These are phyloP conservation scores for Drosophila basisetae DNA, from an alignment of 2,888 invertebrate species.

Conservation along the genomic window DNA sequence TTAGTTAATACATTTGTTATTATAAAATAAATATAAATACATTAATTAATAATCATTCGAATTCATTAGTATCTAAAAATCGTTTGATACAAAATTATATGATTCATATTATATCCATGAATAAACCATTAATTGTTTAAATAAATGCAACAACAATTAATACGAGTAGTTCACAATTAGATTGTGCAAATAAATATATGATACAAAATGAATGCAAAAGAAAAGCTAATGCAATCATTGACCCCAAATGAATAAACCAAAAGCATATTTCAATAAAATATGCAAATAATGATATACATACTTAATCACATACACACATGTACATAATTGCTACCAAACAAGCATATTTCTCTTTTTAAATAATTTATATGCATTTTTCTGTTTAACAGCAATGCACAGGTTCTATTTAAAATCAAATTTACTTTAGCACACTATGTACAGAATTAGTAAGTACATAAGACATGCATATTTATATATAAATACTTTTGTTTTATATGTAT, in stretches of 20 bases:
- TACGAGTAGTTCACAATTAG: background rate
- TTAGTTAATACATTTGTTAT: background rate
- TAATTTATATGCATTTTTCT: conserved; percentile 20
- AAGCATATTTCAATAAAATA: conserved; percentile 63
- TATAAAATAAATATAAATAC: background rate
- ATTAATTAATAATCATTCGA: background rate
- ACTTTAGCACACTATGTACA: conserved; percentile 4
- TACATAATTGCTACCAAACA: conserved; percentile 13
- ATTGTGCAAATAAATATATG: background rate
- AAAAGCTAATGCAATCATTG: conserved; percentile 59
- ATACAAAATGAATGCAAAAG: conserved; percentile 27
- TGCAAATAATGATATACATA: conserved; percentile 48
- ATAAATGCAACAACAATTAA: conserved; percentile 12
- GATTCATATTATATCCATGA: background rate
- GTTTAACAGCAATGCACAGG: conserved; percentile 9
- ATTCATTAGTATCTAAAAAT: background rate
- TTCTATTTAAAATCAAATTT: conserved; percentile 29
- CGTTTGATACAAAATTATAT: background rate
- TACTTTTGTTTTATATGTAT: conserved; percentile 13
- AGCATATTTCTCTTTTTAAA: conserved; percentile 7
- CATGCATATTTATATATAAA: conserved; percentile 1
- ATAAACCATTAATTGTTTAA: background rate
- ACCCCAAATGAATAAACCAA: conserved; percentile 52
- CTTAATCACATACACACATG: background rate
- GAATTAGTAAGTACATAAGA: background rate